Evolutionary conservation across 92 coral and sea anemone genomes (phyloP), one percentile per base, ranked within the genome.

Genomic region (Pocillopora grandis): DNA sequence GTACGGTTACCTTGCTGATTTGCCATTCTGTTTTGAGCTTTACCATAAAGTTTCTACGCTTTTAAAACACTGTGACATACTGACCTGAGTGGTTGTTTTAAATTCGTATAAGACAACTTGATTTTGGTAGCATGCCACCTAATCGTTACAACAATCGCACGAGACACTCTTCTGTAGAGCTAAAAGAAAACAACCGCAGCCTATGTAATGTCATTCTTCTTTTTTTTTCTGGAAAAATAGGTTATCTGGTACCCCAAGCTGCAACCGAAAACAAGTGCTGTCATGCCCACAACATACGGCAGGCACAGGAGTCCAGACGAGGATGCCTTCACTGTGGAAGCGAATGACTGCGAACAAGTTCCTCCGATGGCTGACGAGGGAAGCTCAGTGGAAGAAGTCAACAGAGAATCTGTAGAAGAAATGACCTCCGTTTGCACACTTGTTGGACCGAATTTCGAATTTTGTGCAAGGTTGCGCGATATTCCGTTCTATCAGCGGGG

Each of bases 171-270:
- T 7, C 8, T 42, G 52, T 42, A 3, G 52, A 42, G 52, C 31
- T 64, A 27, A 19, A 64, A 62, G n/a, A 12, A 62, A 15, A 62
- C 8, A n/a, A 27, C 31, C 31, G 31, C 31, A 27, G 31, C 31
- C 31, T 27, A 0, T 27, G 31, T 62, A 5, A 16, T 9, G 66
- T 62, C n/a, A 56, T 10, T 9, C 12, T 33, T 52, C 10, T 20
- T 63, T 13, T 31, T 36, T 35, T 76, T 42, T 13, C 0, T n/a
- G 20, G 14, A 6, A 16, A 2, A 21, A 23, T 60, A 87, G 90
- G 90, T 87, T 20, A 82, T 87, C n/a, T 86, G 89, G 89, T 86
- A 86, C 49, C 89, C 80, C 14, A 86, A 80, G 58, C 80, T 71
- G 4, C 80, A 86, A 72, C 80, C 74, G 17, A 61, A 35, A 14